These are phyloP conservation scores for Steatornis caripensis DNA, from an alignment of 2,113 vertebrate genomes.

Conservation along the genomic window DNA sequence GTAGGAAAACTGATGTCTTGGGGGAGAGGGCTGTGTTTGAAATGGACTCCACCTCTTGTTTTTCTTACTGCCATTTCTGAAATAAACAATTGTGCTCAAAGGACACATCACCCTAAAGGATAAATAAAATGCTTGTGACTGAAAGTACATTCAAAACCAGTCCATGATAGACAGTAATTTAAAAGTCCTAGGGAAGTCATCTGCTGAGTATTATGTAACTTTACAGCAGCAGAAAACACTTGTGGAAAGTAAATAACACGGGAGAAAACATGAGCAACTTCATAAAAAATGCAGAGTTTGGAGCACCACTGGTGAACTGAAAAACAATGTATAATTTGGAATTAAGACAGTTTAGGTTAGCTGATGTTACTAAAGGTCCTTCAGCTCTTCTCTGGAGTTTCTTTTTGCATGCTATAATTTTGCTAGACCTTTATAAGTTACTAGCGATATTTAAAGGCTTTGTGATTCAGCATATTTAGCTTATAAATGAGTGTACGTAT, in stretches of 20 bases:
- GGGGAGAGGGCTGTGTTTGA: slow-evolving; percentile 43
- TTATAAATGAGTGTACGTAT: neutral
- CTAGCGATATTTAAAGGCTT: neutral
- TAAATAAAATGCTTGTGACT: slow-evolving; percentile 20
- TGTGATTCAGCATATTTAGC: neutral
- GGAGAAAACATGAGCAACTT: neutral
- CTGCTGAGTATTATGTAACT: neutral
- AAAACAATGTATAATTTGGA: neutral
- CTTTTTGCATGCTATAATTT: neutral
- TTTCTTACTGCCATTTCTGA: slow-evolving; percentile 46
- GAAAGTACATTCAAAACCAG: neutral
- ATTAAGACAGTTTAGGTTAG: neutral
- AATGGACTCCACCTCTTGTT: neutral
- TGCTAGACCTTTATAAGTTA: neutral
- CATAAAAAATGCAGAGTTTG: neutral
- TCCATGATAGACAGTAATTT: neutral
- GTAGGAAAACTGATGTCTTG: slow-evolving; percentile 48
- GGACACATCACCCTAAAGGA: slow-evolving; percentile 48
- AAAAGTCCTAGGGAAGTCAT: neutral
- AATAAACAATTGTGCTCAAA: slow-evolving; percentile 53
- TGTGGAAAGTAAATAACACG: neutral
- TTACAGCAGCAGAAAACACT: neutral
- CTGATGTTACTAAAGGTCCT: neutral
- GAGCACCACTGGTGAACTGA: neutral
- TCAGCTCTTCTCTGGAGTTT: neutral